Percentiles rank a stretch among this genome's conserved stretches.
Conservation (phyloP, 2,113 vertebrate genomes). For the Gadus macrocephalus region DNA sequence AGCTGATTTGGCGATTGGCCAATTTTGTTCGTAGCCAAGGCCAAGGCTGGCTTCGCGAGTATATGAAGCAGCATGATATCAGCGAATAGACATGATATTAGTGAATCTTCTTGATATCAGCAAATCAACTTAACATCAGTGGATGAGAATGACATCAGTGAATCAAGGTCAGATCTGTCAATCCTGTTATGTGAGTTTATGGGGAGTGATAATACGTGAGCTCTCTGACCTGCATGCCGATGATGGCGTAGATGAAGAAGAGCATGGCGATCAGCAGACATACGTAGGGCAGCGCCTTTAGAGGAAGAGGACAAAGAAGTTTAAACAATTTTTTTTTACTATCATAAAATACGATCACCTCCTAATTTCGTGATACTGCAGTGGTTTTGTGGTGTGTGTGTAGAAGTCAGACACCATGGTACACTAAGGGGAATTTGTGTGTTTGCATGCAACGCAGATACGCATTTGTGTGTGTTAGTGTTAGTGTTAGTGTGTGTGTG, state of each 20-base stretch:
- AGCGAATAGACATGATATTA: not conserved
- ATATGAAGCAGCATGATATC: not conserved
- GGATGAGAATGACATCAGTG: not conserved
- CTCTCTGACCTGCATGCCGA: slow-evolving; percentile 90
- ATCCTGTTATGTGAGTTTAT: not conserved
- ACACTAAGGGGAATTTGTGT: no score
- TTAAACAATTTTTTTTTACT: no score
- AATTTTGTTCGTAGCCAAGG: no score
- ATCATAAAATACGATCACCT: no score
- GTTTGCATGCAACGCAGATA: no score
- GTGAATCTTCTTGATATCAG: no score
- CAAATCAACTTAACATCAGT: not conserved
- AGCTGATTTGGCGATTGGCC: no score
- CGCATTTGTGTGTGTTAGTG: no score
- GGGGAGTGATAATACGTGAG: not conserved
- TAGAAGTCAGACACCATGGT: not conserved
- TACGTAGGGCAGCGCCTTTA: slow-evolving; percentile 91
- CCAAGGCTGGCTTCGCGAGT: no score
- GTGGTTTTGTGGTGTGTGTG: not conserved
- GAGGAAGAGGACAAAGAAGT: no score
- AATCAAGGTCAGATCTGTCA: not conserved
- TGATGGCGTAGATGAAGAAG: slow-evolving; percentile 98
- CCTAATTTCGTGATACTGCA: no score
- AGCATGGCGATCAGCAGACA: slow-evolving; percentile 97
- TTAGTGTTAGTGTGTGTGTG: no score